Base-by-base conservation (phyloP, 2,888 invertebrate species). In the Trichopria drosophilae region DNA sequence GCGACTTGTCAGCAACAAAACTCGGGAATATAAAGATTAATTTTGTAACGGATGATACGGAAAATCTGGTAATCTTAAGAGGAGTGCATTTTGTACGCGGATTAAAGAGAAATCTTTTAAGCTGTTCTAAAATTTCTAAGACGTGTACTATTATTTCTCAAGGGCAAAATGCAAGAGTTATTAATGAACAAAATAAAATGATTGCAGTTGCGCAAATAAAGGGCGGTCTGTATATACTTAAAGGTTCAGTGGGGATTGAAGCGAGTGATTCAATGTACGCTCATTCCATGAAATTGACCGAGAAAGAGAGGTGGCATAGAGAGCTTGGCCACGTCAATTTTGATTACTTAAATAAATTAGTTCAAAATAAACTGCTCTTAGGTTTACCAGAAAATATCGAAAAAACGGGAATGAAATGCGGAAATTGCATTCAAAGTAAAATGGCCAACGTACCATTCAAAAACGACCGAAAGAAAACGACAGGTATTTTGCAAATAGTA, bases 61-160 rank as follows among this genome's bases (percentile, higher is more conserved):
- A 26, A 26, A 26, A 26, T 26, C 9, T 9, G n/a, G n/a, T 26
- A 7, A 9, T 26, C n/a, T 26, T 26, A 26, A 26, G n/a, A n/a
- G n/a, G n/a, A n/a, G n/a, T n/a, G n/a, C n/a, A n/a, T n/a, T n/a
- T n/a, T n/a, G n/a, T n/a, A n/a, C n/a, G n/a, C n/a, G n/a, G n/a
- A n/a, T n/a, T n/a, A n/a, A 52, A 51, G 35, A 16, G 43, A 53
- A 61, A 58, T 53, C 26, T n/a, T n/a, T n/a, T n/a, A n/a, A n/a
- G n/a, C n/a, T n/a, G n/a, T n/a, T n/a, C 26, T 9, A 26, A 26
- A 26, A 26, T 26, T 26, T 9, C 26, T 26, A n/a, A 9, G 7
- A 26, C 7, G 9, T 9, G n/a, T n/a, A 26, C 26, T 26, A 26
- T 26, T 26, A n/a, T 26, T 7, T 26, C 26, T 26, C 7, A n/a